Evolutionary conservation across 2,797 vertebrate species (phyloP).

Genomic region (Lithobates sylvaticus): DNA sequence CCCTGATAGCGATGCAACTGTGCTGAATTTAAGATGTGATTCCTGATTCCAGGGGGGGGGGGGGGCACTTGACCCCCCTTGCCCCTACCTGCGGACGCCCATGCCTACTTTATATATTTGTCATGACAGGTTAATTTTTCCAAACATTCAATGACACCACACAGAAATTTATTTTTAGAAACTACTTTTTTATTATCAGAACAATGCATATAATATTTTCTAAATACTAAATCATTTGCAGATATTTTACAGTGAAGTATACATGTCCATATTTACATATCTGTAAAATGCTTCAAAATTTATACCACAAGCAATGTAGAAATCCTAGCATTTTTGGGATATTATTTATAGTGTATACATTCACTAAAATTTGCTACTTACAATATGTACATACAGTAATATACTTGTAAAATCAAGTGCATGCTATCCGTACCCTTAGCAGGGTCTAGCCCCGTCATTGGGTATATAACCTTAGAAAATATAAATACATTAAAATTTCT

Average conservation of each 20-base stretch:
- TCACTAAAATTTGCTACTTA: conserved; percentile 60
- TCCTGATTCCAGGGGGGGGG: too few species aligned
- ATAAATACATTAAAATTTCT: conserved; percentile 40
- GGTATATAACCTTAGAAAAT: conserved; percentile 57
- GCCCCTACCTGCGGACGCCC: too few species aligned
- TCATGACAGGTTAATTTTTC: too few species aligned
- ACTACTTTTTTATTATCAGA: conserved; percentile 67
- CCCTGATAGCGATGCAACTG: too few species aligned
- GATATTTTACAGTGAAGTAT: conserved; percentile 72
- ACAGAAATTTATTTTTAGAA: conserved; percentile 36
- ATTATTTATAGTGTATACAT: conserved; percentile 59
- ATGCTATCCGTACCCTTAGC: conserved; percentile 50
- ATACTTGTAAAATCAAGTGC: conserved; percentile 63
- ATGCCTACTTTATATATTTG: too few species aligned
- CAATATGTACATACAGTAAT: conserved; percentile 59
- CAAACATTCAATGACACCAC: not conserved
- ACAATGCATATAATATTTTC: conserved; percentile 62
- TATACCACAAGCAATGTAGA: conserved; percentile 71
- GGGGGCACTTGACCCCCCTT: too few species aligned
- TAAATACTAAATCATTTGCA: conserved; percentile 70
- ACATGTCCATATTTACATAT: conserved; percentile 73
- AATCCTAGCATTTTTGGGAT: conserved; percentile 40
- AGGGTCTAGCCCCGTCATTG: conserved; percentile 36
- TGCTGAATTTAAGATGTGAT: too few species aligned
- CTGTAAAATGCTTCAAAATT: conserved; percentile 72